Percentiles rank a stretch among this genome's conserved stretches.
These are phyloP conservation scores for Drosophila grimshawi DNA, from an alignment of 1,140 invertebrate species.

Conservation along the genomic window DNA sequence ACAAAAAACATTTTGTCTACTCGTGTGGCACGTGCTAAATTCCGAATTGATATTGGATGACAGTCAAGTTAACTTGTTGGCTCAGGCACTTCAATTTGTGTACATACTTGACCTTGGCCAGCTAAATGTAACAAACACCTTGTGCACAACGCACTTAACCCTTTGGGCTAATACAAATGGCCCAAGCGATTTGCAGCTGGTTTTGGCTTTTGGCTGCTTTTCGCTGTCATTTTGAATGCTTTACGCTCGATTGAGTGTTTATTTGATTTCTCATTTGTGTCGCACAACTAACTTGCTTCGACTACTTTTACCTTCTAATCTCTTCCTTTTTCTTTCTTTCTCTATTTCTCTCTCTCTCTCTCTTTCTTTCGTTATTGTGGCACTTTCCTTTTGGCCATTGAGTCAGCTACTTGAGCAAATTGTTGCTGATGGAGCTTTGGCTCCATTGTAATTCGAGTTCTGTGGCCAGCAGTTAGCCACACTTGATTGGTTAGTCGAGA, in stretches of 20 bases:
- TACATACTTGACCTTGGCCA: constrained; percentile 55
- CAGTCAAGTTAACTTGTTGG: neutral
- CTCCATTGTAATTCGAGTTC: constrained; percentile 73
- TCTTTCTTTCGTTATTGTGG: constrained; percentile 7
- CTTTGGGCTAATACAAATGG: constrained; percentile 38
- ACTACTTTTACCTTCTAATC: constrained; percentile 7
- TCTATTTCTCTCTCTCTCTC: neutral
- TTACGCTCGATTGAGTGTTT: constrained; percentile 81
- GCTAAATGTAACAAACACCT: neutral
- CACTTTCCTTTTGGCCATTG: constrained; percentile 39
- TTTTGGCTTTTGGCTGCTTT: neutral
- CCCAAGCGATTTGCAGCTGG: constrained; percentile 58
- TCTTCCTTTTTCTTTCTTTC: constrained; percentile 2
- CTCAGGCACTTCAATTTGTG: neutral
- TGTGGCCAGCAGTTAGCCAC: constrained; percentile 81
- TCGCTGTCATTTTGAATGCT: constrained; percentile 71
- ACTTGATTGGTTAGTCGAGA: constrained; percentile 74
- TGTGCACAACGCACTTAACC: constrained; percentile 39
- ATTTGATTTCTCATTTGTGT: constrained; percentile 82
- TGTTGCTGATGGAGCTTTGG: constrained; percentile 16
- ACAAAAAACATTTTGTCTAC: neutral
- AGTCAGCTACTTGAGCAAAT: constrained; percentile 51
- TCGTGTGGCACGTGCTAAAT: neutral
- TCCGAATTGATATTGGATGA: neutral
- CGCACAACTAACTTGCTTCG: constrained; percentile 52